These are phyloP conservation scores for Amyelois transitella DNA, from an alignment of 1,140 invertebrate species.

Conservation along the genomic window DNA sequence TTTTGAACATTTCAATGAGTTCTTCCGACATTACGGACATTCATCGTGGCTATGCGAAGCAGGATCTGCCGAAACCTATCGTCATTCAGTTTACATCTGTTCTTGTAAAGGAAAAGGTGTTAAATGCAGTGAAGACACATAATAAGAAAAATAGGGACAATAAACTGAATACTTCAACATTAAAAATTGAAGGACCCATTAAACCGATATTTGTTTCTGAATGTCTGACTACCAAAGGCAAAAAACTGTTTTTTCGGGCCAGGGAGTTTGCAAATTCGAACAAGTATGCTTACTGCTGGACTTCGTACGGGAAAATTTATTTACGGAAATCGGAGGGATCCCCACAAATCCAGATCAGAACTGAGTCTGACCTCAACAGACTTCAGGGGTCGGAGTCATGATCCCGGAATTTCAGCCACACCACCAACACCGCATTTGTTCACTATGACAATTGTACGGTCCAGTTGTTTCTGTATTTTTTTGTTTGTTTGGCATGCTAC, in stretches of 20 bases:
- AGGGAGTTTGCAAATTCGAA: neutral
- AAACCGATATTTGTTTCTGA: neutral
- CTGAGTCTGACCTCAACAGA: neutral
- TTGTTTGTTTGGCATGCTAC: too few species aligned
- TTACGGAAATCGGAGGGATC: neutral
- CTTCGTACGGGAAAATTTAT: constrained; percentile 1
- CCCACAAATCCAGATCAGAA: neutral
- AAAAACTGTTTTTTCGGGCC: neutral
- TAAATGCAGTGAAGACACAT: neutral
- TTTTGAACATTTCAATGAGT: neutral
- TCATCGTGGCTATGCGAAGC: neutral
- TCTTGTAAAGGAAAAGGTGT: neutral
- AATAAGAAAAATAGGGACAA: neutral
- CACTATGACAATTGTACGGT: too few species aligned
- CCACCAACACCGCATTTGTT: too few species aligned
- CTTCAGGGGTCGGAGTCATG: neutral
- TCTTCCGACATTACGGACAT: neutral
- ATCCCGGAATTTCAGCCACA: too few species aligned
- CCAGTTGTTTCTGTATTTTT: too few species aligned
- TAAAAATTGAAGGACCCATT: neutral
- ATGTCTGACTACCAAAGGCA: neutral
- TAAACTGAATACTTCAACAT: neutral
- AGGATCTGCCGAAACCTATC: neutral
- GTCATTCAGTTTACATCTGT: neutral
- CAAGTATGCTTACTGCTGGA: neutral